Conservation (phyloP, 1,140 invertebrate species). For the Orussus abietinus region DNA sequence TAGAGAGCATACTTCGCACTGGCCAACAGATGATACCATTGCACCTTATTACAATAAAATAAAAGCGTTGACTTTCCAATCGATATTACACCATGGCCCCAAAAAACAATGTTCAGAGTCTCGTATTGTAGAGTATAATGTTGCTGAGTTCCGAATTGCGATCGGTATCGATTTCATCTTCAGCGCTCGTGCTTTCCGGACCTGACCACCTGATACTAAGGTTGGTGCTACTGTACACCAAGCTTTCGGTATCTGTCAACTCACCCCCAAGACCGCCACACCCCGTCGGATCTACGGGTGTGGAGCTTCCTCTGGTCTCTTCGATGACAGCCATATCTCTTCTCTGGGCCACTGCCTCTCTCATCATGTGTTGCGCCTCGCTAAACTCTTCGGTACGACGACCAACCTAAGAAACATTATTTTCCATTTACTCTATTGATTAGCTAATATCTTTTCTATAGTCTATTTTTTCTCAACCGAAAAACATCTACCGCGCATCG, state of each 20-base stretch:
- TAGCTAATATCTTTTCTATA: neutral
- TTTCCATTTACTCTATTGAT: neutral
- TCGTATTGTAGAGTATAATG: conserved; percentile 39
- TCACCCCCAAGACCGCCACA: conserved; percentile 48
- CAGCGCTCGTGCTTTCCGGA: conserved; percentile 10
- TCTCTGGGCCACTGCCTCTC: conserved; percentile 49
- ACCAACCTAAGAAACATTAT: conserved; percentile 56
- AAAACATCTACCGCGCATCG: too few relatives aligned
- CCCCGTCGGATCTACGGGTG: conserved; percentile 37
- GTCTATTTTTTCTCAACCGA: too few relatives aligned
- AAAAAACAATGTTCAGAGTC: conserved; percentile 35
- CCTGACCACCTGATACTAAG: conserved; percentile 20
- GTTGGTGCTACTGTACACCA: conserved; percentile 19
- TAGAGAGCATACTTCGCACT: too few relatives aligned
- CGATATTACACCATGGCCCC: too few relatives aligned
- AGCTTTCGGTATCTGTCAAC: conserved; percentile 27
- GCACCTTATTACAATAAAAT: too few relatives aligned
- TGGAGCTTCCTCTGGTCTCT: conserved; percentile 37
- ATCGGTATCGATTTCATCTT: conserved; percentile 20
- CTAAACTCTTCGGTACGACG: conserved; percentile 70
- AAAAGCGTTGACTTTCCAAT: too few relatives aligned
- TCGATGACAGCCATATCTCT: conserved; percentile 55
- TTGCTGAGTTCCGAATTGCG: conserved; percentile 31
- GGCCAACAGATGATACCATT: too few relatives aligned
- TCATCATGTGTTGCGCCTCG: conserved; percentile 60